A percentile compares a stretch with the other conserved stretches of the same genome.
phyloP scores from a whole-genome alignment of 2,797 vertebrate species.

The Eulemur mongoz region DNA sequence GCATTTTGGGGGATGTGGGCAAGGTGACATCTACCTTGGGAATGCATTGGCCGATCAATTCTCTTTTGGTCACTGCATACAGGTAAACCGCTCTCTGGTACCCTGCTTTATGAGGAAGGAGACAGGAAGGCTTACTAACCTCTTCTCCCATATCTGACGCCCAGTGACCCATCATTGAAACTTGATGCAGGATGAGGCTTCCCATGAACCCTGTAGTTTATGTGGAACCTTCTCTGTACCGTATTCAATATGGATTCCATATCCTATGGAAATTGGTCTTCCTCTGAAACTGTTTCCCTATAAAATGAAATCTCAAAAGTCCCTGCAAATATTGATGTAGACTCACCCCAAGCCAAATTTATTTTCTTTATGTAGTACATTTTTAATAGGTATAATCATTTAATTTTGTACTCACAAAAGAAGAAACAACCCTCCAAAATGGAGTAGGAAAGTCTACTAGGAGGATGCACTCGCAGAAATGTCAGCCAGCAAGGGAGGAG shows the following conservation, averaged over 20 bases:
- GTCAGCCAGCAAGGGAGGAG: background rate
- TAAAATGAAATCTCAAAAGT: background rate
- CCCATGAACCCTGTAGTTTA: background rate
- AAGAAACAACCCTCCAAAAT: constrained; percentile 1
- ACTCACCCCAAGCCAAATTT: background rate
- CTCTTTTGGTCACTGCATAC: background rate
- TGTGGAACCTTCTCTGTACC: background rate
- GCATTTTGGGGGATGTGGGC: background rate
- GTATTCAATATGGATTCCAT: background rate
- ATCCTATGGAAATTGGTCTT: background rate
- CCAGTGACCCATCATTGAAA: background rate
- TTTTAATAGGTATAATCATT: constrained; percentile 24
- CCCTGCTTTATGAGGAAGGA: background rate
- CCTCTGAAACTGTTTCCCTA: background rate
- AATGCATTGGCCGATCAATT: background rate
- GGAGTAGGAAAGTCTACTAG: background rate
- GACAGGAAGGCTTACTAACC: background rate
- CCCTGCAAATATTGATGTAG: background rate
- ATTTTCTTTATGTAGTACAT: background rate
- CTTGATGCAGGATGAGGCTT: background rate
- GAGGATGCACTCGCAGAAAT: background rate
- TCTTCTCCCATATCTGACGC: background rate
- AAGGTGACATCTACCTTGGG: background rate
- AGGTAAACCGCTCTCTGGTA: background rate
- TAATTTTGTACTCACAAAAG: constrained; percentile 15